Evolutionary conservation across 2,797 vertebrate species (phyloP).

Genomic region (Chaetophractus vellerosus): DNA sequence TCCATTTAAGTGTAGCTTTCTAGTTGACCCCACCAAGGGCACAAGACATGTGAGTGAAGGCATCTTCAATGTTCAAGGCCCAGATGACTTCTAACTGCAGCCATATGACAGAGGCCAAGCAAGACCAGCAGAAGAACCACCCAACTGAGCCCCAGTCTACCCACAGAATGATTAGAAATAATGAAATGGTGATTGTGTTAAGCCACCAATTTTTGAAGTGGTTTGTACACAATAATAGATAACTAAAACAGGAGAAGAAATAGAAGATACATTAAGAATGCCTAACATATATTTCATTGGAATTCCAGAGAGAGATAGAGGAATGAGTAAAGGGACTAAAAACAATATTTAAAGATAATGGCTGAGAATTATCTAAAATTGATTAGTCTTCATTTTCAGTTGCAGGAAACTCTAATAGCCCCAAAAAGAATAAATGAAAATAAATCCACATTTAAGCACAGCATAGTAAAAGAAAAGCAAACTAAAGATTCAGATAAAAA

Average conservation of each 20-base stretch:
- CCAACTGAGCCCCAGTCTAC: background rate
- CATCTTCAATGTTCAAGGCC: background rate
- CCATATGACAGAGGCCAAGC: background rate
- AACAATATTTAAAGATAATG: background rate
- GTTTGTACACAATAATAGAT: background rate
- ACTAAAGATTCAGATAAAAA: background rate
- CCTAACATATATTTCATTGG: background rate
- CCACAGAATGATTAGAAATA: background rate
- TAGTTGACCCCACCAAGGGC: background rate
- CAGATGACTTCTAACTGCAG: conserved; percentile 7
- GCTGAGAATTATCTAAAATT: background rate
- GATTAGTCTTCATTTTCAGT: background rate
- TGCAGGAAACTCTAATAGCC: conserved; percentile 1
- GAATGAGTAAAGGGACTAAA: background rate
- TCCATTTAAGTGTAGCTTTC: background rate
- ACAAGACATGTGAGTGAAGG: background rate
- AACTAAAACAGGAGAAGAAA: background rate
- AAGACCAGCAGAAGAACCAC: conserved; percentile 29
- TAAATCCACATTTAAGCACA: background rate
- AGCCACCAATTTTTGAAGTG: background rate
- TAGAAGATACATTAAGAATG: background rate
- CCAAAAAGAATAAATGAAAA: background rate
- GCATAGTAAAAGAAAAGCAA: background rate
- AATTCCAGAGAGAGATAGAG: background rate
- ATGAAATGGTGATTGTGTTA: background rate